Conservation (phyloP, 2,797 vertebrate genomes). For the Xenopus petersii region DNA sequence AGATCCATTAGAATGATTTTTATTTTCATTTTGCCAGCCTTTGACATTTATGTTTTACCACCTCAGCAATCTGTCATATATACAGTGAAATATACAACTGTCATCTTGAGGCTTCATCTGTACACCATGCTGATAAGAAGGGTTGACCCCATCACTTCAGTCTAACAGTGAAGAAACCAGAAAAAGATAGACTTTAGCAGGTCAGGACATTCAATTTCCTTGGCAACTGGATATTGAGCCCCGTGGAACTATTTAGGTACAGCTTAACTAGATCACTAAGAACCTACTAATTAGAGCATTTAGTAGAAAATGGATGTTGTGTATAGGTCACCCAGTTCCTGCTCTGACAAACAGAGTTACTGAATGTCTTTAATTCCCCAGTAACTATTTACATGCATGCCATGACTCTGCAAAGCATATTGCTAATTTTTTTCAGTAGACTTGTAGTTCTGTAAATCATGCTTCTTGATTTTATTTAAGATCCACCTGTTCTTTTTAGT, state of each 20-base stretch:
- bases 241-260: conserved; percentile 45
- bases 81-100: conserved; percentile 37
- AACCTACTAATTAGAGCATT: conserved; percentile 48
- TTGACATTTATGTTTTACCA: conserved; percentile 50
- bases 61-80: conserved; percentile 37
- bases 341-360: background rate
- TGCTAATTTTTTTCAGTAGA: conserved; percentile 12
- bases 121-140: conserved; percentile 37
- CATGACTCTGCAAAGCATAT: conserved; percentile 21
- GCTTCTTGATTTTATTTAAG: conserved; percentile 15
- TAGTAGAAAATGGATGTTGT: conserved; percentile 29
- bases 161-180: conserved; percentile 47
- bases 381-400: background rate
- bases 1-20: conserved; percentile 40
- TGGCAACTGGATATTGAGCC: conserved; percentile 50
- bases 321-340: conserved; percentile 42
- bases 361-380: background rate
- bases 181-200: conserved; percentile 42
- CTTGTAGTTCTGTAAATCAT: conserved; percentile 3
- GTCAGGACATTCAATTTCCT: conserved; percentile 53
- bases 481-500: conserved; percentile 23
- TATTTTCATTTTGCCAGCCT: conserved; percentile 47
- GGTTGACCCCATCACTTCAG: conserved; percentile 46
- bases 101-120: conserved; percentile 53
- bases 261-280: conserved; percentile 54